A percentile compares a stretch with the other conserved stretches of the same genome.
These are phyloP conservation scores for Hystrix cristata DNA, from an alignment of 2,113 vertebrate genomes.

Conservation along the genomic window DNA sequence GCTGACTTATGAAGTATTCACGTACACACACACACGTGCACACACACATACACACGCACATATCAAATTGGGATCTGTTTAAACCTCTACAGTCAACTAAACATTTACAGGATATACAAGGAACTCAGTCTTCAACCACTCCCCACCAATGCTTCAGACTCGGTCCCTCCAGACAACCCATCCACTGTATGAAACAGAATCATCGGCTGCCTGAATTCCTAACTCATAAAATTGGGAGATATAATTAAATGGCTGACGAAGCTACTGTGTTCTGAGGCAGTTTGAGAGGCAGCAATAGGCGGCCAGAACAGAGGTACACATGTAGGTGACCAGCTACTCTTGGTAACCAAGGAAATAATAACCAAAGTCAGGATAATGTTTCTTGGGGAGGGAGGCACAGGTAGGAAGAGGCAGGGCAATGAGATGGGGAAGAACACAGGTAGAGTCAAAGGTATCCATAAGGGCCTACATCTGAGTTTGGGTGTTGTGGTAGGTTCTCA, in stretches of 20 bases:
- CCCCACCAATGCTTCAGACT: not conserved
- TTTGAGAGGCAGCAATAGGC: not conserved
- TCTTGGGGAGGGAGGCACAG: not conserved
- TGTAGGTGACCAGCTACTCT: not conserved
- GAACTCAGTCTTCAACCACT: not conserved
- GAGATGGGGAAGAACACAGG: not conserved
- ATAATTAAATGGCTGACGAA: not conserved
- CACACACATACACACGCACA: too few species aligned
- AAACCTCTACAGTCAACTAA: not conserved
- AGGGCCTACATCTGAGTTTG: not conserved
- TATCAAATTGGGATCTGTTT: not conserved
- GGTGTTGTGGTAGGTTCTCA: not conserved
- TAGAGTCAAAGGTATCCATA: not conserved
- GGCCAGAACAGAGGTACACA: not conserved
- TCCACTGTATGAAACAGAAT: not conserved
- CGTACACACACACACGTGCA: too few species aligned
- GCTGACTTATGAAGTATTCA: too few species aligned
- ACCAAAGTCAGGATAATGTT: not conserved
- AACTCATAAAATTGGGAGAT: conserved; percentile 8
- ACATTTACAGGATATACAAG: not conserved
- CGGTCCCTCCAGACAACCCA: not conserved
- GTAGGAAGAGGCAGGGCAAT: not conserved
- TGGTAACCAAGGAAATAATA: not conserved
- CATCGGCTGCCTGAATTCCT: conserved; percentile 1
- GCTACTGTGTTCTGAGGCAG: not conserved